Conservation (phyloP, 2,113 vertebrate species). For the Pica pica region DNA sequence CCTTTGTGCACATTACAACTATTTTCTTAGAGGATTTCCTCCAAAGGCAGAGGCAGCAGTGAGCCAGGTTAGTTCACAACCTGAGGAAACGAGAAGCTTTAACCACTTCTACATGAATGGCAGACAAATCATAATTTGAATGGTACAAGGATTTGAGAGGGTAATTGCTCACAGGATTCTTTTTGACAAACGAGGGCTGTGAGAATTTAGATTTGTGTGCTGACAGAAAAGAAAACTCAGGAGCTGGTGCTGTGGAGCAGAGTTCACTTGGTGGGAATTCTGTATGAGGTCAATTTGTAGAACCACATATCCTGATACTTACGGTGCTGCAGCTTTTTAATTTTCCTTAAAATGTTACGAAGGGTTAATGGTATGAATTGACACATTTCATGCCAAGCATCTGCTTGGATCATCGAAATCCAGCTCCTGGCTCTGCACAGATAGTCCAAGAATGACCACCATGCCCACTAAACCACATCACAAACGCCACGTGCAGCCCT, state of each 20-base stretch:
- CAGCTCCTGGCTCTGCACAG: background rate
- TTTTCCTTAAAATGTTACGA: rapidly evolving
- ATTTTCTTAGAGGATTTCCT: background rate
- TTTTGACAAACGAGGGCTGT: background rate
- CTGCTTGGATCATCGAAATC: background rate
- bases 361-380: background rate
- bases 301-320: rapidly evolving
- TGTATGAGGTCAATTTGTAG: rapidly evolving
- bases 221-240: background rate
- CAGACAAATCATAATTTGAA: background rate
- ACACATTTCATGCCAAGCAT: background rate
- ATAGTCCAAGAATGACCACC: rapidly evolving
- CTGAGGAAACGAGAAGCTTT: background rate
- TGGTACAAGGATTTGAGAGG: background rate
- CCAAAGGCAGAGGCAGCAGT: background rate
- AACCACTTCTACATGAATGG: background rate
- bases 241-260: background rate
- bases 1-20: background rate
- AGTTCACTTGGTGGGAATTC: background rate
- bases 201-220: background rate
- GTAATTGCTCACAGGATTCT: background rate
- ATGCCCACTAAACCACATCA: rapidly evolving
- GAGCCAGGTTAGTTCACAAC: background rate
- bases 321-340: background rate
- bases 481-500: background rate